Evolutionary conservation across 2,113 vertebrate species (phyloP), one percentile per base, ranked within the genome.

Genomic region (Hippocampus comes): DNA sequence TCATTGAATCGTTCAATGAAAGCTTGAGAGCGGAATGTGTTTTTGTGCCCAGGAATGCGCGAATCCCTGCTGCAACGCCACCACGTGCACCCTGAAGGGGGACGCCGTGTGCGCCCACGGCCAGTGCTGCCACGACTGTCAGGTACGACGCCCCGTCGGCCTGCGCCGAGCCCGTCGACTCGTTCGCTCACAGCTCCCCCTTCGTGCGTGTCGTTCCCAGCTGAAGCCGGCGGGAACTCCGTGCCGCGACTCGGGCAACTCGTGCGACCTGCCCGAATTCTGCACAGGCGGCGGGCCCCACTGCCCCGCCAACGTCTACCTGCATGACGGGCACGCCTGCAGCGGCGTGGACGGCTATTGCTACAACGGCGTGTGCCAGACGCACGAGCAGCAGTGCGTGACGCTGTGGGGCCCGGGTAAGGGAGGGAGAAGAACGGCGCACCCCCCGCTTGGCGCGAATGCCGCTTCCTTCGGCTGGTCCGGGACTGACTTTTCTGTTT

Each of bases 381-480:
- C 97, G 56, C 97, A 99, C 3, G 97, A 98, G 88, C 97, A 99
- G 86, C 97, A 99, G 77, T 99, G 97, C n/a, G 91, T 97, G 90
- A 97, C 96, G 0, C 95, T 99, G 64, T 99, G 97, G 97, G 97
- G 97, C 27, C 94, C 89, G 91, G 97, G 97, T 98, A 85, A 1
- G 93, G 71, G 23, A 46, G 43, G 15, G 6, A 42, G 41, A 17
- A 10, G 53, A 20, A 25, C 18, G 20, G 25, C 27, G 5, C 59
- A 18, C 27, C 25, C 15, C 14, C 21, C 3, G 23, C 14, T n/a
- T 4, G n/a, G 56, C 7, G 43, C 9, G 9, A 46, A 46, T 46
- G 10, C 43, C 10, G 43, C 15, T 46, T 56, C 42, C 25, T 9
- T 21, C 2, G 1, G 63, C 18, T 34, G 3, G 4, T 55, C 43